Evolutionary conservation across 2,888 invertebrate genomes (phyloP).

Genomic region (Anorthoa munda): DNA sequence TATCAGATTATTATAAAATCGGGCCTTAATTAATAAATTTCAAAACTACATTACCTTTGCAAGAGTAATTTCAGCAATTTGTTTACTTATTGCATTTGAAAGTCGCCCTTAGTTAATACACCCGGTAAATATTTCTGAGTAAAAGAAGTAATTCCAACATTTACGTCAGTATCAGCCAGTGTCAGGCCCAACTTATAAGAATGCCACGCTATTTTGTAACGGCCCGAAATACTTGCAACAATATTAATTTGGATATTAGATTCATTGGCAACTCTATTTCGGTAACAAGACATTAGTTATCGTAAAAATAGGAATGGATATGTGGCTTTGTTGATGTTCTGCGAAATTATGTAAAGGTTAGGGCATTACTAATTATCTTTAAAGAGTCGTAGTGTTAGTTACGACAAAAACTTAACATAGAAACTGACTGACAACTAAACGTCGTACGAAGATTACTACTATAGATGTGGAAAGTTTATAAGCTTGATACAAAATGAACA

Average conservation of each 20-base stretch:
- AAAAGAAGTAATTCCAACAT: constrained; percentile 27
- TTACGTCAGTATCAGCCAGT: constrained; percentile 57
- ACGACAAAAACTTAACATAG: not conserved
- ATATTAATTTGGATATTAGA: constrained; percentile 48
- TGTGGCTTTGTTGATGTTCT: not conserved
- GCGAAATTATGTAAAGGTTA: not conserved
- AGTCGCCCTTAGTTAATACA: constrained; percentile 4
- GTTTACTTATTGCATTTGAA: constrained; percentile 24
- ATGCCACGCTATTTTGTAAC: constrained; percentile 35
- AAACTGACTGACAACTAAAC: too few species aligned
- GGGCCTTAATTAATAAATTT: not conserved
- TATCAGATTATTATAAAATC: too few species aligned
- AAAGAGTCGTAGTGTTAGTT: not conserved
- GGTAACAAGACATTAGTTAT: not conserved
- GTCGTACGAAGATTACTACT: too few species aligned
- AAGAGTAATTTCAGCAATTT: constrained; percentile 9
- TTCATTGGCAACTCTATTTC: constrained; percentile 34
- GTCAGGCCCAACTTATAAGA: constrained; percentile 53
- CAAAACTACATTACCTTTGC: not conserved
- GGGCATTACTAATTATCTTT: not conserved
- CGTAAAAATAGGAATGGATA: not conserved
- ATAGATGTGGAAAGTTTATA: too few species aligned
- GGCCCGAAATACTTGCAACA: constrained; percentile 46
- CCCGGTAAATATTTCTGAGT: constrained; percentile 36
- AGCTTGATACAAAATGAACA: too few species aligned